Conservation (phyloP, 2,113 vertebrate genomes). For the Neolamprologus kungweensis region DNA sequence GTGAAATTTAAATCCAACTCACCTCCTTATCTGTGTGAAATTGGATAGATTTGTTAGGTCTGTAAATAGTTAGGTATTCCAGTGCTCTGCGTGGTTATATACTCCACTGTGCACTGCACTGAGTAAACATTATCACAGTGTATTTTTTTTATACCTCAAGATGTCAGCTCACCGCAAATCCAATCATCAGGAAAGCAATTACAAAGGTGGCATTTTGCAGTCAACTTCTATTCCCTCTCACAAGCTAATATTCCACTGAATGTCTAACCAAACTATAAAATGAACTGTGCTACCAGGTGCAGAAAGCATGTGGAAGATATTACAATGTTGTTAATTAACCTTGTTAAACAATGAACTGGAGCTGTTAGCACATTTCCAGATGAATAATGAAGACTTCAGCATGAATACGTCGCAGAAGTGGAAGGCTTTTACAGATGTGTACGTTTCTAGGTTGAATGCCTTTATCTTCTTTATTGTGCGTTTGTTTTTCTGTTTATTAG, state of each 20-base stretch:
- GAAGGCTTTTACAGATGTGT: not conserved
- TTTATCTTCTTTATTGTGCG: not conserved
- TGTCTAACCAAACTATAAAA: not conserved
- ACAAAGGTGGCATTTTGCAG: not conserved
- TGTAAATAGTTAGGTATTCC: slow-evolving; percentile 1
- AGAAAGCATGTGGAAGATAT: not conserved
- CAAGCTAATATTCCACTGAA: not conserved
- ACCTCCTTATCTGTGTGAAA: slow-evolving; percentile 19
- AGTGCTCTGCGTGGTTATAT: not conserved
- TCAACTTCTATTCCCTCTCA: not conserved
- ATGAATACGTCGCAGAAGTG: not conserved
- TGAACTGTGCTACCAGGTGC: not conserved
- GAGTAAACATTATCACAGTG: not conserved
- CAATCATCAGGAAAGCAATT: not conserved
- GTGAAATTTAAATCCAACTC: slow-evolving; percentile 10
- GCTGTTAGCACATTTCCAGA: not conserved
- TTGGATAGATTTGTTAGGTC: slow-evolving; percentile 21
- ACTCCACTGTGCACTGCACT: not conserved
- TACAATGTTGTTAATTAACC: not conserved
- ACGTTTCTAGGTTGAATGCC: not conserved
- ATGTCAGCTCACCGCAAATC: not conserved
- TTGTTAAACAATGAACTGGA: not conserved
- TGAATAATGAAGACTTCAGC: not conserved
- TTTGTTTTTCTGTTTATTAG: slow-evolving; percentile 26
- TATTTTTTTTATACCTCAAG: not conserved